A percentile compares a stretch with the other conserved stretches of the same genome.
phyloP scores from a whole-genome alignment of 2,113 vertebrate species.

The Pterocles burchelli region DNA sequence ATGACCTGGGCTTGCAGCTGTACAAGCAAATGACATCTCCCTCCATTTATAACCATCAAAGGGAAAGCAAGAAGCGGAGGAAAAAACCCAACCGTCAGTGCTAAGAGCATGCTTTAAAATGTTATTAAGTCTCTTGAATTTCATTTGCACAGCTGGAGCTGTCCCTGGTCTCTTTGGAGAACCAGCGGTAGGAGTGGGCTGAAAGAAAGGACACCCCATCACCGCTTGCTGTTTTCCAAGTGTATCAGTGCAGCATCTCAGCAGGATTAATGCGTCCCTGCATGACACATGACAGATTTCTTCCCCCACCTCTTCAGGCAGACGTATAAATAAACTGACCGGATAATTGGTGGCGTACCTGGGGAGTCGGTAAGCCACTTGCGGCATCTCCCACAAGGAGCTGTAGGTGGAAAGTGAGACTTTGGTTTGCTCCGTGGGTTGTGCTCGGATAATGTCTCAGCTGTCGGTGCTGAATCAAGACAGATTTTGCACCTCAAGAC shows the following conservation, averaged over 20 bases:
- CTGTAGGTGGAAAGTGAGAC: accelerated
- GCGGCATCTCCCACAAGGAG: accelerated
- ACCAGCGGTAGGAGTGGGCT: not conserved
- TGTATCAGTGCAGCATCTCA: not conserved
- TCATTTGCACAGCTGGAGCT: constrained; percentile 41
- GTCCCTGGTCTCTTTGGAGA: not conserved
- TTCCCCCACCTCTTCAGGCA: not conserved
- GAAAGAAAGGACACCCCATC: not conserved
- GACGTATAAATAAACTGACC: not conserved
- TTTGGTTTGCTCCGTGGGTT: accelerated
- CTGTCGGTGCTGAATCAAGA: accelerated
- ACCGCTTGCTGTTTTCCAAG: not conserved
- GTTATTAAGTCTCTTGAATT: constrained; percentile 3
- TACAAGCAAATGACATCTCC: constrained; percentile 43
- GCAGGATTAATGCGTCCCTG: not conserved
- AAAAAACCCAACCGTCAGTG: not conserved
- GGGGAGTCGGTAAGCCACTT: accelerated
- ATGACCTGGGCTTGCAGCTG: constrained; percentile 33
- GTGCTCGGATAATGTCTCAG: not conserved
- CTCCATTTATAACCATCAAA: constrained; percentile 33
- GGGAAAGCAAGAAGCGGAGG: not conserved
- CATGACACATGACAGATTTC: not conserved
- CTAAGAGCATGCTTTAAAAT: not conserved
- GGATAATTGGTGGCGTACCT: not conserved
- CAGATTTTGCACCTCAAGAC: not conserved